A percentile compares a stretch with the other conserved stretches of the same genome.
Conservation (phyloP, 1,140 invertebrate genomes). For the Cydia strobilella region DNA sequence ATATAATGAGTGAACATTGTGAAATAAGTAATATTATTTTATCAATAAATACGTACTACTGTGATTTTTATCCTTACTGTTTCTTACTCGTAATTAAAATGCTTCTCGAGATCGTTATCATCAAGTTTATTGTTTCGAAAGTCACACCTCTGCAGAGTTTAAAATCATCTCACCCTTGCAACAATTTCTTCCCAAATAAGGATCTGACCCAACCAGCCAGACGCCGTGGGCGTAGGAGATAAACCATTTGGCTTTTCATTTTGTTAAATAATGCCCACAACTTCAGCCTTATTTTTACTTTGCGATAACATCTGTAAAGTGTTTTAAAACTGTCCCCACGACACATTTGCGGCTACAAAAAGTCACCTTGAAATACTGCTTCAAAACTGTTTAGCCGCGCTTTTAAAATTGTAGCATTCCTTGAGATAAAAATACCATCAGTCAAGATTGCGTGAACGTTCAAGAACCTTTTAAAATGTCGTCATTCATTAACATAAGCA, state of each 20-base stretch:
- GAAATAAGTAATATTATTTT: too few species aligned
- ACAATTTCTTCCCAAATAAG: slow-evolving; percentile 30
- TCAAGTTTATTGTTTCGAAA: background rate
- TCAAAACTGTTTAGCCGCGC: slow-evolving; percentile 9
- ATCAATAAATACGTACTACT: too few species aligned
- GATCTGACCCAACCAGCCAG: slow-evolving; percentile 17
- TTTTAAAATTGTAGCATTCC: slow-evolving; percentile 11
- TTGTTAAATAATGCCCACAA: slow-evolving; percentile 16
- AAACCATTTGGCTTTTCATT: slow-evolving; percentile 21
- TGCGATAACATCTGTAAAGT: slow-evolving; percentile 21
- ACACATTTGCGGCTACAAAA: slow-evolving; percentile 1
- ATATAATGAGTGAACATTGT: too few species aligned
- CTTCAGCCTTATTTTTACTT: slow-evolving; percentile 14
- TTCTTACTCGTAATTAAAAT: background rate
- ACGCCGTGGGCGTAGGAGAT: slow-evolving; percentile 24
- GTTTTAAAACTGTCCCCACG: slow-evolving; percentile 4
- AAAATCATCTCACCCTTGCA: slow-evolving; percentile 20
- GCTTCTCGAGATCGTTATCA: background rate
- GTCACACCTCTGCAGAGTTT: background rate
- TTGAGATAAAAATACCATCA: slow-evolving; percentile 17
- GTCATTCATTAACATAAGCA: slow-evolving; percentile 5
- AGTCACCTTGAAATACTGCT: slow-evolving; percentile 4
- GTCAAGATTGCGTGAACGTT: slow-evolving; percentile 18
- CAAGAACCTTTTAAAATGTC: slow-evolving; percentile 11
- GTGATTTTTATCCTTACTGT: background rate